Conservation (phyloP, 2,888 invertebrate genomes). For the Polymixis flavicincta region DNA sequence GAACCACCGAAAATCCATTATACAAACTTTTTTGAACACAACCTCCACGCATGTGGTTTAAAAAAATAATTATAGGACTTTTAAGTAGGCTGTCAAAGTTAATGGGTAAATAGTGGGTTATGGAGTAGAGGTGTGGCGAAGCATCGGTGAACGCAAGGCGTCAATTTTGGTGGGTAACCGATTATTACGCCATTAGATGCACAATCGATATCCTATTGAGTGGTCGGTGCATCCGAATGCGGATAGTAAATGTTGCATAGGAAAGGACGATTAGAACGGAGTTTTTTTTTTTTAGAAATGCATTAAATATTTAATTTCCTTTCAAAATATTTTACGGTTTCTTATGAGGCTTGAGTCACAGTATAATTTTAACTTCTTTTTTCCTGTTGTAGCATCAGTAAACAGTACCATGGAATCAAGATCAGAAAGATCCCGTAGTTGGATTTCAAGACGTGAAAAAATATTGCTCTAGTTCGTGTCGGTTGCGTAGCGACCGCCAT, state of each 20-base stretch:
- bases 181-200: slow-evolving; percentile 88
- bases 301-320: slow-evolving; percentile 19
- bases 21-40: slow-evolving; percentile 76
- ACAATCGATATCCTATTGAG: slow-evolving; percentile 87
- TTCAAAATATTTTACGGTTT: neutral
- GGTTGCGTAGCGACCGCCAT: neutral
- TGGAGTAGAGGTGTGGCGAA: slow-evolving; percentile 75
- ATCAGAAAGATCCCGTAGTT: neutral
- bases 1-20: slow-evolving; percentile 85
- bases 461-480: neutral
- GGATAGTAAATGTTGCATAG: slow-evolving; percentile 13
- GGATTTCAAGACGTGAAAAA: neutral
- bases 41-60: slow-evolving; percentile 81
- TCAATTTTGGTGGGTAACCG: slow-evolving; percentile 86
- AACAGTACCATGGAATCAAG: neutral
- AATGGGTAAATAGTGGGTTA: slow-evolving; percentile 90
- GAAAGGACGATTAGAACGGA: neutral
- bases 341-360: neutral
- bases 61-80: slow-evolving; percentile 87
- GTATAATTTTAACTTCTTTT: neutral
- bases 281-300: slow-evolving; percentile 23
- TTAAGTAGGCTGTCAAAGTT: slow-evolving; percentile 88
- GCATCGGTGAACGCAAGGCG: slow-evolving; percentile 82
- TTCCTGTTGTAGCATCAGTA: neutral
- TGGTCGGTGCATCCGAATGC: slow-evolving; percentile 64